These are phyloP conservation scores for Zaprionus ghesquierei DNA, from an alignment of 1,140 invertebrate species.

Conservation along the genomic window DNA sequence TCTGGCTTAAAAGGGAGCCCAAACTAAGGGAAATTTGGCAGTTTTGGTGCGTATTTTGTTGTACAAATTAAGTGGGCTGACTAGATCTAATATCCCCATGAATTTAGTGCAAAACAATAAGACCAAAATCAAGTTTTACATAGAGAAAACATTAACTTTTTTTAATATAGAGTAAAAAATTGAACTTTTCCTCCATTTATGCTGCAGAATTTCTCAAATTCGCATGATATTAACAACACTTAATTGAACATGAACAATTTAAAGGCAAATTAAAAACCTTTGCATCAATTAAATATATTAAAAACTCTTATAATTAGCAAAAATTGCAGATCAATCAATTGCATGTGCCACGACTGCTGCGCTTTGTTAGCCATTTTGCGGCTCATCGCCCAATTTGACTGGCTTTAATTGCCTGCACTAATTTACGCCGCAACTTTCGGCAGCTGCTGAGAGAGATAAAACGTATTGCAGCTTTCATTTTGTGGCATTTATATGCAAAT, in stretches of 20 bases:
- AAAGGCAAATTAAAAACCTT: not conserved
- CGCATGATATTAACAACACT: not conserved
- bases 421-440: not conserved
- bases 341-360: not conserved
- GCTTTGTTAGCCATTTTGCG: not conserved
- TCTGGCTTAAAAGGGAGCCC: slow-evolving; percentile 9
- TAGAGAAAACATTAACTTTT: too few relatives aligned
- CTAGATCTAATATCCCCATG: not conserved
- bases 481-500: slow-evolving; percentile 34
- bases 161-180: too few relatives aligned
- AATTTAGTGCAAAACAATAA: not conserved
- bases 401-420: not conserved
- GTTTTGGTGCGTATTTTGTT: not conserved
- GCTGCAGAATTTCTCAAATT: not conserved
- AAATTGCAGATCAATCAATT: not conserved
- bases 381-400: not conserved
- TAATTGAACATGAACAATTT: not conserved
- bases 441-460: not conserved
- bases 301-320: not conserved
- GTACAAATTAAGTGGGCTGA: not conserved
- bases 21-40: not conserved
- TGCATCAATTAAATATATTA: not conserved
- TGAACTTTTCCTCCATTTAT: not conserved
- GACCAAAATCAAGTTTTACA: not conserved
- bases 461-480: slow-evolving; percentile 13